phyloP scores from a whole-genome alignment of 2,888 invertebrate genomes.

The Cinara cedri region DNA sequence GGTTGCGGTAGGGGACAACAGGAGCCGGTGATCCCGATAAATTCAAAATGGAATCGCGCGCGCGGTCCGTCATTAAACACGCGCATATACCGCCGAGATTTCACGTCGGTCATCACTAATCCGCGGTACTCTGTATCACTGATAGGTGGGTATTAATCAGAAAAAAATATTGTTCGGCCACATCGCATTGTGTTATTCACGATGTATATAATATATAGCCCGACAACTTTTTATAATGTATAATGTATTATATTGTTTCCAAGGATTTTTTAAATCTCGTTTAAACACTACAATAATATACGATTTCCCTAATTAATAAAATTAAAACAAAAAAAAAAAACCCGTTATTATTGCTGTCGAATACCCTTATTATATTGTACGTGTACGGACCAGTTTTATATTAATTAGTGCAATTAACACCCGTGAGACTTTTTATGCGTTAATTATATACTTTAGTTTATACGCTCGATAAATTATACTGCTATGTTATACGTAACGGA shows the following conservation, averaged over 20 bases:
- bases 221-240: too few relatives aligned
- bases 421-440: neutral
- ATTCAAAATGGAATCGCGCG: neutral
- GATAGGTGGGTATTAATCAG: constrained; percentile 18
- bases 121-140: neutral
- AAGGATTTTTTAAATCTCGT: constrained; percentile 4
- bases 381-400: neutral
- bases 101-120: neutral
- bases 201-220: neutral
- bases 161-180: neutral
- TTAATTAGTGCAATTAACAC: constrained; percentile 1
- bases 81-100: neutral
- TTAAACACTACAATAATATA: too few relatives aligned
- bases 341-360: neutral
- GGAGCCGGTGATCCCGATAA: neutral
- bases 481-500: too few relatives aligned
- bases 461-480: neutral
- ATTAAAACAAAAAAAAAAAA: neutral
- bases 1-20: neutral
- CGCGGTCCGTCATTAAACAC: constrained; percentile 7
- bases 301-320: neutral
- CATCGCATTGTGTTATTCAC: neutral
- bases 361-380: neutral
- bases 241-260: too few relatives aligned
- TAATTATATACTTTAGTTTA: neutral